phyloP scores from a whole-genome alignment of 2,888 invertebrate genomes.

The Harpalus rufipes region DNA sequence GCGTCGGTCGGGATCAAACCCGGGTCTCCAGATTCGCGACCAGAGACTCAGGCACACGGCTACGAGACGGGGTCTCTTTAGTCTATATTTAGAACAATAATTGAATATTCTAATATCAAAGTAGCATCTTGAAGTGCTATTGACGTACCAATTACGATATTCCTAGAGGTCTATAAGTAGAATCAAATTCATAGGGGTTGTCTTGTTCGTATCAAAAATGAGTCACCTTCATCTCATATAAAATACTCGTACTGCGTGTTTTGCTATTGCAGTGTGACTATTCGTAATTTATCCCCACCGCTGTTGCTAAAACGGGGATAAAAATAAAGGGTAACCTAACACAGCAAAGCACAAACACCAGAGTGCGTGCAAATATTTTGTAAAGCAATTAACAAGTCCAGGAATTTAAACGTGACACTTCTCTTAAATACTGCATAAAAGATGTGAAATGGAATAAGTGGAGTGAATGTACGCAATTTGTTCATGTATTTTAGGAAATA shows the following conservation, averaged over 20 bases:
- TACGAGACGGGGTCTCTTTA: too few species aligned
- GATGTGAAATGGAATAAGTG: neutral
- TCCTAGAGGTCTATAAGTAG: neutral
- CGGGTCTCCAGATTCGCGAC: too few species aligned
- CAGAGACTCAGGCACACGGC: too few species aligned
- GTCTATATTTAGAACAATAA: neutral
- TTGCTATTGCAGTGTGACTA: neutral
- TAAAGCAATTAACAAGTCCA: slow-evolving; percentile 15
- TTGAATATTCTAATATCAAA: neutral
- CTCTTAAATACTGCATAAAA: neutral
- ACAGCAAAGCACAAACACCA: slow-evolving; percentile 17
- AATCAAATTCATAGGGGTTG: neutral
- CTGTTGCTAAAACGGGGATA: slow-evolving; percentile 6
- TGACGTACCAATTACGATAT: neutral
- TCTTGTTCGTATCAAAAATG: neutral
- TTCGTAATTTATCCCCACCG: slow-evolving; percentile 6
- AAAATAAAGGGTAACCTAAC: slow-evolving; percentile 30
- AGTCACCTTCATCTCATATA: slow-evolving; percentile 25
- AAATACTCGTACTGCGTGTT: neutral
- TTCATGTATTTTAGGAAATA: neutral
- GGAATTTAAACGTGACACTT: slow-evolving; percentile 13
- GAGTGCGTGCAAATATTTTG: slow-evolving; percentile 26
- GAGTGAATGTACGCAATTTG: neutral
- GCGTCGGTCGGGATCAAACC: too few species aligned
- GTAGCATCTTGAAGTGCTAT: neutral